Conservation (phyloP, 2,888 invertebrate species). For the Steinernema carpocapsae region DNA sequence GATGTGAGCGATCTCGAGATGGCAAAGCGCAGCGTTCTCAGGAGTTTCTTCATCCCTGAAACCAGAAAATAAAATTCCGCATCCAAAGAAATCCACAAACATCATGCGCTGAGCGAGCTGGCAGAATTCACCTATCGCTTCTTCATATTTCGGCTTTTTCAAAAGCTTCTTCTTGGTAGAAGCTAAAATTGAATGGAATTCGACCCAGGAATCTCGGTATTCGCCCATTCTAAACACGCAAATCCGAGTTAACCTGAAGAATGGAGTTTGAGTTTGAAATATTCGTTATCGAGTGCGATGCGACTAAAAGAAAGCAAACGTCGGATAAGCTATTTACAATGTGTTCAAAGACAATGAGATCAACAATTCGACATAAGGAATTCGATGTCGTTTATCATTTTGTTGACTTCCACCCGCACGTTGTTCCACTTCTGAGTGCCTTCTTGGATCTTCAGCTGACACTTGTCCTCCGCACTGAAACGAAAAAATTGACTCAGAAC, state of each 20-base stretch:
- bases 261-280: slow-evolving; percentile 3
- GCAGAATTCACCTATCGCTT: slow-evolving; percentile 38
- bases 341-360: not conserved
- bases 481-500: not conserved
- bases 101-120: slow-evolving; percentile 39
- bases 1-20: slow-evolving; percentile 44
- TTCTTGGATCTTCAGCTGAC: slow-evolving; percentile 45
- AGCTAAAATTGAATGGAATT: slow-evolving; percentile 41
- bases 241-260: not conserved
- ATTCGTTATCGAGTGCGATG: not conserved
- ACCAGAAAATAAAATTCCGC: not conserved
- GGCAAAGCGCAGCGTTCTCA: slow-evolving; percentile 47
- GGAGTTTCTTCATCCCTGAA: slow-evolving; percentile 40
- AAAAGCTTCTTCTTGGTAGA: slow-evolving; percentile 46
- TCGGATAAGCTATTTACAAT: not conserved
- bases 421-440: slow-evolving; percentile 47
- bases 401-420: slow-evolving; percentile 49
- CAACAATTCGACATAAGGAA: not conserved
- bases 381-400: slow-evolving; percentile 57
- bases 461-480: slow-evolving; percentile 56
- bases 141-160: slow-evolving; percentile 49
- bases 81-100: slow-evolving; percentile 36
- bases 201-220: slow-evolving; percentile 45
- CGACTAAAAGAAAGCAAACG: not conserved
- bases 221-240: slow-evolving; percentile 34